These are phyloP conservation scores for Polia nebulosa DNA, from an alignment of 2,888 invertebrate genomes.

Conservation along the genomic window DNA sequence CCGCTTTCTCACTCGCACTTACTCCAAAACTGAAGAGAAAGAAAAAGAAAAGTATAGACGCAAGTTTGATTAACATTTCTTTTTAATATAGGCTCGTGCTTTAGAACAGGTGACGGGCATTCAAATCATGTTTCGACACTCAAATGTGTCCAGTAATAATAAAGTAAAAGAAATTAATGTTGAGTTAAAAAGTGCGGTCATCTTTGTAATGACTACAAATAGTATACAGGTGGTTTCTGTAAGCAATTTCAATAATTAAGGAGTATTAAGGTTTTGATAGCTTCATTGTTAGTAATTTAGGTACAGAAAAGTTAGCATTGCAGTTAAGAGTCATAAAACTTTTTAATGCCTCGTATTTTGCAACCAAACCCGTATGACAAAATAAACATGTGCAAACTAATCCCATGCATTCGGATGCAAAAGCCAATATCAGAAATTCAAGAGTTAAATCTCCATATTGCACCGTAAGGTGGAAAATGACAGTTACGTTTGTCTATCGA, in stretches of 20 bases:
- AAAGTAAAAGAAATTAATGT: conserved; percentile 22
- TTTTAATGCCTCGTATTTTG: neutral
- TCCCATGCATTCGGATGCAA: neutral
- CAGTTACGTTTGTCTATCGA: conserved; percentile 3
- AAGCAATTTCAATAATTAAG: conserved; percentile 18
- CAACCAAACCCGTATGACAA: neutral
- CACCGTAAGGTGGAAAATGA: neutral
- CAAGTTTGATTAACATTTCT: conserved; percentile 47
- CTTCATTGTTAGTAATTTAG: neutral
- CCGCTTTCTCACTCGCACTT: conserved; percentile 46
- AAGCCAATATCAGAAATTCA: neutral
- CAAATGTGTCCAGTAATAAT: conserved; percentile 26
- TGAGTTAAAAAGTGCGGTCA: neutral
- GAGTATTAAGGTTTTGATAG: conserved; percentile 15
- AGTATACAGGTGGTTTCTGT: neutral
- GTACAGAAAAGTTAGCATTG: neutral
- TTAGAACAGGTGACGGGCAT: conserved; percentile 57
- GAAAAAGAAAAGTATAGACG: conserved; percentile 44
- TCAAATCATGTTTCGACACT: conserved; percentile 42
- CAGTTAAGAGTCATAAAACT: neutral
- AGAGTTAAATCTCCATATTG: too few species aligned
- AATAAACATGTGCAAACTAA: neutral
- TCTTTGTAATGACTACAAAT: conserved; percentile 3
- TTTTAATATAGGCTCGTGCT: conserved; percentile 61
- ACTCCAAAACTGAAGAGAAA: conserved; percentile 12